A percentile compares a stretch with the other conserved stretches of the same genome.
Conservation (phyloP, 53 echinoderm and acorn worm genomes). For the Luidia sarsii region DNA sequence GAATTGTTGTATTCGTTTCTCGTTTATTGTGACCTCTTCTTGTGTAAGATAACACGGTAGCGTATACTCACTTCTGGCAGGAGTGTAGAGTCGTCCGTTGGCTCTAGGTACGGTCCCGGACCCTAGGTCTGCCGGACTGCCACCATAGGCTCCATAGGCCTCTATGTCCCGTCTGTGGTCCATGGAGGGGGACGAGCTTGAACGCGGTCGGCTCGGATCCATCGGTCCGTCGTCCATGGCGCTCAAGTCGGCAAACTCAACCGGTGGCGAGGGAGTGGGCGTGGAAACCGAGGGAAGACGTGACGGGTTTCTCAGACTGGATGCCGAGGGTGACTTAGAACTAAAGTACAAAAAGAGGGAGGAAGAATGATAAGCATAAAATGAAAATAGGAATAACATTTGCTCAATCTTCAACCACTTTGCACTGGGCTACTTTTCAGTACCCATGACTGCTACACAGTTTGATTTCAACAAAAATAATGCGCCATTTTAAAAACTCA, state of each 20-base stretch:
- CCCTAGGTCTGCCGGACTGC: slow-evolving; percentile 9
- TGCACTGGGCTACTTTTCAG: no score
- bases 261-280: slow-evolving; percentile 39
- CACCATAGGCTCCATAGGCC: slow-evolving; percentile 25
- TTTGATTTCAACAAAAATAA: no score
- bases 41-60: background rate
- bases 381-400: no score
- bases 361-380: no score
- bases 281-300: slow-evolving; percentile 45
- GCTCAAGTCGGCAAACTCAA: slow-evolving; percentile 48
- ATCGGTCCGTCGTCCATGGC: slow-evolving; percentile 41
- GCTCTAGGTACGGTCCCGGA: slow-evolving; percentile 32
- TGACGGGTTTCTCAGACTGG: slow-evolving; percentile 14
- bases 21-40: background rate
- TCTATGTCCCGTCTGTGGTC: slow-evolving; percentile 52
- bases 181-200: slow-evolving; percentile 81
- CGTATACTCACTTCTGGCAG: slow-evolving; percentile 48
- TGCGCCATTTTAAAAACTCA: no score
- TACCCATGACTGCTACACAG: no score
- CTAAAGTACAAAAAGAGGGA: background rate
- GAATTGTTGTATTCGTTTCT: background rate
- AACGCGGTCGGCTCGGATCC: slow-evolving; percentile 73
- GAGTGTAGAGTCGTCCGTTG: slow-evolving; percentile 48
- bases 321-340: slow-evolving; percentile 31
- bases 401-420: no score